Evolutionary conservation across 2,113 vertebrate species (phyloP), one percentile per base, ranked within the genome.

Genomic region (Oreamnos americanus): DNA sequence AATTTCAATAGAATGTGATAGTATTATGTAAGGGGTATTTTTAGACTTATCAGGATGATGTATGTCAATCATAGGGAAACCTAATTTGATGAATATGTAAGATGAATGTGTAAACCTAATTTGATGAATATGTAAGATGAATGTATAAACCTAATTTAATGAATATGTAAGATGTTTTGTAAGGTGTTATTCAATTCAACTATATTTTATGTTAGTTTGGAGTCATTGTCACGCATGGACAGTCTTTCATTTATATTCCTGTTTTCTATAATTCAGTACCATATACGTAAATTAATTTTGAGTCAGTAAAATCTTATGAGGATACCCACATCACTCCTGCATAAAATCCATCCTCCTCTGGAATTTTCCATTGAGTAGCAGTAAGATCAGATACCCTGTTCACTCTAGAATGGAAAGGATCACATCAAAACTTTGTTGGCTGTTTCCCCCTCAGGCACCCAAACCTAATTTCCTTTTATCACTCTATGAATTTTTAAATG

Each of bases 401-500:
- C 28, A 45, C 39, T 82, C 30, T 55, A 49, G 57, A 19, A 30
- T 53, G 11, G 94, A 82, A 89, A 62, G 67, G n/a, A 76, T 93
- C 55, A 86, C 87, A 87, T 90, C 93, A 93, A 90, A 96, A 60
- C 30, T 86, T 76, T 67, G 39, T 62, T 60, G 15, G n/a, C 67
- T 81, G 0, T 79, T 89, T 96, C 85, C 60, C 60, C 85, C 62
- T 83, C 62, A 55, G 79, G 55, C 45, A 67, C 60, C 21, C 87
- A 96, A 67, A 81, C 53, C 30, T 45, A 74, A 87, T 91, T 97
- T 95, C n/a, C 60, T 98, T 39, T 93, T 53, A 55, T 55, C 71
- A 95, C 60, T 51, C 33, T 64, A 81, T 87, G 60, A 47, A 43
- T 96, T 93, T 95, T 96, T 51, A 33, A n/a, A n/a, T 76, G 62